These are phyloP conservation scores for Larimichthys polyactis DNA, from an alignment of 2,113 vertebrate species.

Conservation along the genomic window DNA sequence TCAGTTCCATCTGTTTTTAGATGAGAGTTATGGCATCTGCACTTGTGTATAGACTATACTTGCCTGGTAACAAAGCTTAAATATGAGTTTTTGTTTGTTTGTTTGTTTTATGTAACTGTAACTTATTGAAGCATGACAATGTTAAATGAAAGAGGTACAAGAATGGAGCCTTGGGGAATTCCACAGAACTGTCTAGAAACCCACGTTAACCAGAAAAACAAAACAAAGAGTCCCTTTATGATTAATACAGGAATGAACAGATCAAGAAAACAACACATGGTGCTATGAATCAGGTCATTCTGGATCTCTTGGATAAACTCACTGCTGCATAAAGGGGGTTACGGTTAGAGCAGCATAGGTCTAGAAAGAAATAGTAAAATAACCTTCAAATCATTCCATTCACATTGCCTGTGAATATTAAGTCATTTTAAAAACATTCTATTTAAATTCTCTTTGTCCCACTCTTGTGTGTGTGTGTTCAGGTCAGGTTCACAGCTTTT, in stretches of 20 bases:
- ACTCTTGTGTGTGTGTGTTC: not conserved
- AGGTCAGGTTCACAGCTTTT: not conserved
- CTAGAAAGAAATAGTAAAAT: not conserved
- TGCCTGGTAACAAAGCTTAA: not conserved
- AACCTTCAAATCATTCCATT: not conserved
- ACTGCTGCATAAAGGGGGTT: not conserved
- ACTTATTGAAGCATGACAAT: not conserved
- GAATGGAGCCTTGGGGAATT: not conserved
- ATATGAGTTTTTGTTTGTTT: too few species aligned
- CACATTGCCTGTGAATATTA: not conserved
- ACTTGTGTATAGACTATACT: not conserved
- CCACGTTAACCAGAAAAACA: not conserved
- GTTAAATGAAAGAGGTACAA: not conserved
- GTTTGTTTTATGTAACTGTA: not conserved
- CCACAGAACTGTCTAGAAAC: not conserved
- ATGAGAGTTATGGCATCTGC: too few species aligned
- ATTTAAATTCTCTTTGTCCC: too few species aligned
- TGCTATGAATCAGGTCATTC: not conserved
- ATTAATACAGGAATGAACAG: not conserved
- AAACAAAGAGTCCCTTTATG: not conserved
- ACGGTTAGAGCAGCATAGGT: not conserved
- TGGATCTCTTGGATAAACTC: not conserved
- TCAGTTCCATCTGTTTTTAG: not conserved
- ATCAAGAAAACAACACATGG: not conserved
- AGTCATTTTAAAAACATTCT: not conserved